Conservation (phyloP, 2,888 invertebrate genomes). For the Antheraea yamamai region DNA sequence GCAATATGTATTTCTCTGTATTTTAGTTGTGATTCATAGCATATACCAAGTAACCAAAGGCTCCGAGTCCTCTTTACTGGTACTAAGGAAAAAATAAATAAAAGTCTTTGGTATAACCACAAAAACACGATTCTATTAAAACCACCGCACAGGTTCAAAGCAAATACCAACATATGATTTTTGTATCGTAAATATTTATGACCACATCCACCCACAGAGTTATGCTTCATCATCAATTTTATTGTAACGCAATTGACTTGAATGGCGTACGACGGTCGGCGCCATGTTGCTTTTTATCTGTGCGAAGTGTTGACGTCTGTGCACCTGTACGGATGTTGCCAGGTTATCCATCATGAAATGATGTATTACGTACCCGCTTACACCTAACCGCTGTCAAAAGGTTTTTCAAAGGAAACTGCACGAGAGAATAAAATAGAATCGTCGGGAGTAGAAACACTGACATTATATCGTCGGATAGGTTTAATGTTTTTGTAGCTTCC, state of each 20-base stretch:
- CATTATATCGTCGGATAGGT: conserved; percentile 19
- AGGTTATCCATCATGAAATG: conserved; percentile 62
- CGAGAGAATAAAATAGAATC: conserved; percentile 30
- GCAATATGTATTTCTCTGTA: too few species aligned
- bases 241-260: conserved; percentile 70
- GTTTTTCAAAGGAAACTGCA: conserved; percentile 39
- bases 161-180: conserved; percentile 31
- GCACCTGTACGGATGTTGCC: conserved; percentile 64
- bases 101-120: conserved; percentile 1
- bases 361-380: conserved; percentile 50
- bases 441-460: conserved; percentile 20
- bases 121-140: conserved; percentile 6
- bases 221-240: conserved; percentile 64
- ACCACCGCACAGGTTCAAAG: conserved; percentile 7
- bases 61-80: too few species aligned
- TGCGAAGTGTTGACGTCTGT: conserved; percentile 43
- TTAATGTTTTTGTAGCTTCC: conserved; percentile 4
- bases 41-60: too few species aligned
- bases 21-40: too few species aligned
- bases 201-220: conserved; percentile 48
- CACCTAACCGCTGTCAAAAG: conserved; percentile 34
- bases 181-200: conserved; percentile 45
- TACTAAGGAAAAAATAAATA: not conserved
- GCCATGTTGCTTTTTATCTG: conserved; percentile 38
- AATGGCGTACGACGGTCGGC: conserved; percentile 58